Evolutionary conservation across 2,113 vertebrate species (phyloP), one percentile per base, ranked within the genome.

Genomic region (Cheilinus undulatus): DNA sequence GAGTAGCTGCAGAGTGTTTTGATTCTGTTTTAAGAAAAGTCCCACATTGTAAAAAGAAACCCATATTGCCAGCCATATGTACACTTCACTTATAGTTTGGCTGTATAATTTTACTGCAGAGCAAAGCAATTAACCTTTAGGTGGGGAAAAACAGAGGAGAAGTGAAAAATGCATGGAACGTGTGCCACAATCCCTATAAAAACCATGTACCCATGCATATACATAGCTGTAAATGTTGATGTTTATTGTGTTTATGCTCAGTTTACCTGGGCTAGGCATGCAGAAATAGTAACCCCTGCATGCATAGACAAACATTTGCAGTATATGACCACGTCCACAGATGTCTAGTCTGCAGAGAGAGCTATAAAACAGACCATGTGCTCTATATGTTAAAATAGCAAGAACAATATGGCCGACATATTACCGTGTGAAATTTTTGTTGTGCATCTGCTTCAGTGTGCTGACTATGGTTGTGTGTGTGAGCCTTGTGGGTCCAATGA

Each of bases 401-500:
- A 45, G 22, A n/a, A 15, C 17, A 30, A 42, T 42, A 15, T 42
- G 34, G 14, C 15, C 17, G 7, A 19, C 5, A 17, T 17, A 42
- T 42, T 42, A 42, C 3, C 4, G 28, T 42, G 26, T 70, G 48
- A 50, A 58, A 63, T 42, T 36, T 51, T 27, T 72, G 23, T 43
- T 61, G n/a, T 64, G 8, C 53, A 8, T 49, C 15, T 49, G 24
- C 30, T 22, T 60, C 3, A 40, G 4, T 54, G 57, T 40, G 24
- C 61, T 27, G 6, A 14, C 22, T 42, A 26, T 60, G 59, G 62
- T 12, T 52, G 42, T 59, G 51, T 59, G 62, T 52, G 61, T 19
- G 45, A 36, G 70, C 59, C 48, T 67, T 64, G 69, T 74, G 73
- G 60, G 42, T 52, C 34, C 46, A 22, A 30, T 86, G 78, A 87